Percentiles rank a stretch among this genome's conserved stretches.
Conservation (phyloP, 2,888 invertebrate species). For the Platycheirus rosarum region DNA sequence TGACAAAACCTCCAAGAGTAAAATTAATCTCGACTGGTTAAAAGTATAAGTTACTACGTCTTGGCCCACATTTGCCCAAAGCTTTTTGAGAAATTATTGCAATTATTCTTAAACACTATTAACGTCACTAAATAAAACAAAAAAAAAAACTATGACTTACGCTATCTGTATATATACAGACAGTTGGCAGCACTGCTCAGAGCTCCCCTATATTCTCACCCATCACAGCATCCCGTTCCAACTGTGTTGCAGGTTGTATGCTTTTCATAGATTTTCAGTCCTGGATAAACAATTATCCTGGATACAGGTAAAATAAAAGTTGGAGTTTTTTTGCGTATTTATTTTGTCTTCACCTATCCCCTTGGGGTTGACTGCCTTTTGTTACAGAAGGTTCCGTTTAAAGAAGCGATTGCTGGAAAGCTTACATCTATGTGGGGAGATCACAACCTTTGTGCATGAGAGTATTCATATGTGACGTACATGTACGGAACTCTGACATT, state of each 20-base stretch:
- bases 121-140: too few species aligned
- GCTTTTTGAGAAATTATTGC: too few species aligned
- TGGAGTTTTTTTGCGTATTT: slow-evolving; percentile 13
- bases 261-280: slow-evolving; percentile 56
- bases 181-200: slow-evolving; percentile 24
- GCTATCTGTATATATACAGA: too few species aligned
- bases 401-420: slow-evolving; percentile 40
- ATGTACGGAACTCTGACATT: slow-evolving; percentile 55
- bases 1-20: too few species aligned
- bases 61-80: too few species aligned
- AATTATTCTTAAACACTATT: too few species aligned
- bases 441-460: slow-evolving; percentile 7
- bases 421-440: slow-evolving; percentile 11
- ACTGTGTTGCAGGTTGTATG: slow-evolving; percentile 40
- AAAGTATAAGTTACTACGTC: too few species aligned
- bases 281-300: slow-evolving; percentile 73
- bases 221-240: slow-evolving; percentile 8
- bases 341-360: background rate
- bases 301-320: slow-evolving; percentile 60
- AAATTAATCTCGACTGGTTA: too few species aligned
- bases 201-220: background rate
- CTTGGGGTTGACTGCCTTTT: slow-evolving; percentile 33
- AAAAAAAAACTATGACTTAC: too few species aligned
- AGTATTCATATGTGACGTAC: background rate
- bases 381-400: slow-evolving; percentile 51